Percentiles rank a stretch among this genome's conserved stretches.
These are phyloP conservation scores for Varecia variegata DNA, from an alignment of 2,797 vertebrate species.

Conservation along the genomic window DNA sequence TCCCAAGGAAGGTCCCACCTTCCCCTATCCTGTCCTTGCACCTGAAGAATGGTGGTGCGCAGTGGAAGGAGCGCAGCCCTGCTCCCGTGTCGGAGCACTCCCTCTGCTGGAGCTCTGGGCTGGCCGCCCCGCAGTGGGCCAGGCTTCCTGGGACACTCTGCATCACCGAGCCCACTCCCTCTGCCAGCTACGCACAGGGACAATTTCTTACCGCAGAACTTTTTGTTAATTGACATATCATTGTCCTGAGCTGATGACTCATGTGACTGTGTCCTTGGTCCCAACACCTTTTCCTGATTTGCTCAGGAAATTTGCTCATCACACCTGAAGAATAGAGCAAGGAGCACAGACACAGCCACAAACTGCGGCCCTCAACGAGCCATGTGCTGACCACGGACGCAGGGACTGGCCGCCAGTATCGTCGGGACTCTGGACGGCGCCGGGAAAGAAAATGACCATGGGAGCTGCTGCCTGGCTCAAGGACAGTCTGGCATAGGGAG, in stretches of 20 bases:
- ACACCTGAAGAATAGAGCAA: not conserved
- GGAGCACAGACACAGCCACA: not conserved
- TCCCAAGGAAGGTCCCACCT: not conserved
- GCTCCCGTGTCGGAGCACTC: too few relatives aligned
- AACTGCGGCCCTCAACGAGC: not conserved
- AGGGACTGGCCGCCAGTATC: not conserved
- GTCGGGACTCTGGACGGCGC: not conserved
- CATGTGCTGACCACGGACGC: rapidly evolving
- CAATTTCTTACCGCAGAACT: not conserved
- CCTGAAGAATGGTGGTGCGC: not conserved
- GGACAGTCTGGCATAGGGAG: not conserved
- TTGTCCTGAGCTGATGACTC: not conserved
- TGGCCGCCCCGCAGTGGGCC: not conserved
- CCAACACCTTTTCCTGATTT: not conserved
- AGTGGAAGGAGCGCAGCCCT: not conserved
- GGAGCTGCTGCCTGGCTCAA: not conserved
- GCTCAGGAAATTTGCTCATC: too few relatives aligned
- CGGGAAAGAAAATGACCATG: not conserved
- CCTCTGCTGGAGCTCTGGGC: not conserved
- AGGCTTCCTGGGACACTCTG: not conserved
- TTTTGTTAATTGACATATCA: rapidly evolving
- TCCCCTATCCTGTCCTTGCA: not conserved
- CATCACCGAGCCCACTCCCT: rapidly evolving
- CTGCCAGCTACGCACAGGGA: not conserved
- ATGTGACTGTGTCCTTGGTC: not conserved